A percentile compares a stretch with the other conserved stretches of the same genome.
These are phyloP conservation scores for Antheraea yamamai DNA, from an alignment of 2,888 invertebrate genomes.

Conservation along the genomic window DNA sequence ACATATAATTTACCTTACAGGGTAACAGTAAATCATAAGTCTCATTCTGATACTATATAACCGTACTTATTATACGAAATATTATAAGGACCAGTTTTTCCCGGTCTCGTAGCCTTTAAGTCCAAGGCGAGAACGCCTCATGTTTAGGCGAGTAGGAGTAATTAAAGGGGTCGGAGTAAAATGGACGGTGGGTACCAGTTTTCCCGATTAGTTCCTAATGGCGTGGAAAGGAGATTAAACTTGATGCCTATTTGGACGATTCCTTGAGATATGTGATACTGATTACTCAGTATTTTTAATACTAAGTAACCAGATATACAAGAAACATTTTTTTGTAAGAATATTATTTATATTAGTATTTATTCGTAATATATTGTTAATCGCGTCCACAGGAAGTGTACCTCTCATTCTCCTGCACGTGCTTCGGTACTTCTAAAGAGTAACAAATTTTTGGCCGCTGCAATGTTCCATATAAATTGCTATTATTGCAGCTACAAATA, in stretches of 20 bases:
- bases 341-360: too few species aligned
- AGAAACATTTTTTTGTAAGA: not conserved
- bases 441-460: too few species aligned
- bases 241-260: slow-evolving; percentile 30
- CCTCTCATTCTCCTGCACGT: too few species aligned
- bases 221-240: slow-evolving; percentile 62
- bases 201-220: slow-evolving; percentile 65
- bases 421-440: too few species aligned
- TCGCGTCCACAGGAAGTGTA: too few species aligned
- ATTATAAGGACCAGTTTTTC: not conserved
- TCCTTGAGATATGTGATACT: slow-evolving; percentile 7
- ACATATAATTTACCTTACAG: slow-evolving; percentile 10
- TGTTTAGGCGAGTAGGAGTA: slow-evolving; percentile 31
- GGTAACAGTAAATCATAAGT: slow-evolving; percentile 11
- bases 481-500: too few species aligned
- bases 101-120: not conserved
- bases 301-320: not conserved
- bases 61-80: not conserved
- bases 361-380: too few species aligned
- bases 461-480: too few species aligned
- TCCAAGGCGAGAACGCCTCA: not conserved
- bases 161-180: slow-evolving; percentile 46
- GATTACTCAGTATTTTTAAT: not conserved
- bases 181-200: slow-evolving; percentile 49
- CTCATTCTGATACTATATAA: slow-evolving; percentile 11